Base-by-base conservation (phyloP, 2,797 vertebrate genomes). In the Bradypodion pumilum region DNA sequence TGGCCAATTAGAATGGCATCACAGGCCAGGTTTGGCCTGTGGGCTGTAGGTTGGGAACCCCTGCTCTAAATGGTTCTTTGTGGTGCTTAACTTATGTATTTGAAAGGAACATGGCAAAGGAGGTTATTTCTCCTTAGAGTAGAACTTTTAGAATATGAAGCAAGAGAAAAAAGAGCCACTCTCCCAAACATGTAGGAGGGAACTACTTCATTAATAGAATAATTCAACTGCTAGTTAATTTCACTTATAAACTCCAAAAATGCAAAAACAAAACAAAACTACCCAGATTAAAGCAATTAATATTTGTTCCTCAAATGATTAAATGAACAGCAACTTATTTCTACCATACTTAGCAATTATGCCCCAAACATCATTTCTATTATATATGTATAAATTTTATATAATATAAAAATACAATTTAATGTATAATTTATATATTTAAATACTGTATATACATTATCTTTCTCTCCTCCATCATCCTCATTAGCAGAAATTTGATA, bases 181-280 rank as follows among this genome's bases (percentile, higher is more conserved):
- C n/a, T n/a, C n/a, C n/a, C n/a, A n/a, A n/a, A n/a, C 84, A 86
- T 93, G 90, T 82, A 84, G 85, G 94, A 86, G 92, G 88, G 70
- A 92, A 63, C 37, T 89, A 89, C 81, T 89, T 95, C 94, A 94
- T 95, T 96, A 95, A 92, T 27, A 66, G 91, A 94, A 95, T 95
- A 96, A 96, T 93, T 92, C 93, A 95, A 94, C 88, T 92, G 90
- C 94, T 95, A 90, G 93, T 90, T 95, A 94, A 93, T 95, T 95
- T 95, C 89, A 88, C 88, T 94, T 95, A 90, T 92, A 95, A 94
- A 89, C 92, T 91, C 72, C 78, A 91, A 94, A 94, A 94, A 81
- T 87, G 87, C 70, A 91, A 94, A 70, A 25, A n/a, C 23, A 8
- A 27, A 63, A 32, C 32, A 52, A 90, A 90, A 49, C 46, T 56